Conservation (phyloP, 2,113 vertebrate species). For the Gasterosteus nipponicus region DNA sequence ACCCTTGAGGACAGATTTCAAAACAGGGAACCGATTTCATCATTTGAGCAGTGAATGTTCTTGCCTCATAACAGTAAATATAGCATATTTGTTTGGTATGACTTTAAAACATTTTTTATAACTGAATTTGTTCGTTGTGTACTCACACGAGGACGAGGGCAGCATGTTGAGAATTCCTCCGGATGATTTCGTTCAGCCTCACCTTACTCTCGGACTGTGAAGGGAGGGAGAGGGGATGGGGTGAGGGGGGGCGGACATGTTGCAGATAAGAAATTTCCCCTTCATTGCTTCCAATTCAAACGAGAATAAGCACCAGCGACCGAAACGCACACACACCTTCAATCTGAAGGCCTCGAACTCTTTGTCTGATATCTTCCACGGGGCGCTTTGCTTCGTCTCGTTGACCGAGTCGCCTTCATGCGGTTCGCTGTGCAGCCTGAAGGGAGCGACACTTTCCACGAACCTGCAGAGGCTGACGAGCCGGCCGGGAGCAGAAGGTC, state of each 20-base stretch:
- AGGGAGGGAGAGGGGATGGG: not conserved
- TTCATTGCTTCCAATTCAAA: no score
- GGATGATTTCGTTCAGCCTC: slow-evolving; percentile 81
- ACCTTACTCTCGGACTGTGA: slow-evolving; percentile 79
- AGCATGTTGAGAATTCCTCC: slow-evolving; percentile 77
- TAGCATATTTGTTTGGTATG: no score
- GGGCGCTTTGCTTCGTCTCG: slow-evolving; percentile 45
- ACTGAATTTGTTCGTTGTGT: not conserved
- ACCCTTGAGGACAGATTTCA: slow-evolving; percentile 53
- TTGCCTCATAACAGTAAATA: no score
- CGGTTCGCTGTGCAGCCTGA: slow-evolving; percentile 71
- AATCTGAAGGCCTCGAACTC: slow-evolving; percentile 73
- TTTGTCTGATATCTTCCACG: slow-evolving; percentile 76
- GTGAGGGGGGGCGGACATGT: no score
- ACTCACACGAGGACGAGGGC: slow-evolving; percentile 83
- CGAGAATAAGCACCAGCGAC: not conserved
- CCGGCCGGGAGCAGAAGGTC: not conserved
- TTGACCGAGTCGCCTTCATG: slow-evolving; percentile 42
- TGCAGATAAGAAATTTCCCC: not conserved
- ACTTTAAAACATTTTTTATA: no score
- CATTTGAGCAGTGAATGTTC: no score
- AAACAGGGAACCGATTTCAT: no score
- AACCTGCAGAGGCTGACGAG: slow-evolving; percentile 74
- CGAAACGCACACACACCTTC: slow-evolving; percentile 66
- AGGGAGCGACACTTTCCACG: slow-evolving; percentile 77